Conservation (phyloP, 2,888 invertebrate species). For the Philhelius pedissequus region DNA sequence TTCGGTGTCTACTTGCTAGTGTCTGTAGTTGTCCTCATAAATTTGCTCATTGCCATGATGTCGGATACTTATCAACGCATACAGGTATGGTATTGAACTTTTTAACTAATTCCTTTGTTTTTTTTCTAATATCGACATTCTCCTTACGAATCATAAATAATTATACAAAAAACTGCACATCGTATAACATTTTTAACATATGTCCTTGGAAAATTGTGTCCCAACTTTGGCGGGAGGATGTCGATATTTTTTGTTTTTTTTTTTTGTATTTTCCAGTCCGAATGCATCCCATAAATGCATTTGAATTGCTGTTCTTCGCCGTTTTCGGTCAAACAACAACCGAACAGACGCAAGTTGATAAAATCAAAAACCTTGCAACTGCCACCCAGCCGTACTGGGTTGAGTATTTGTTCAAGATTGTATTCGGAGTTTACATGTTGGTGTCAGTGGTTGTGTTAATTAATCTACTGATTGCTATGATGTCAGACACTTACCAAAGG, state of each 20-base stretch:
- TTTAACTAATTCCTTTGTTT: conserved; percentile 71
- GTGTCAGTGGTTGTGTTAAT: conserved; percentile 99
- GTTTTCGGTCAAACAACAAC: conserved; percentile 96
- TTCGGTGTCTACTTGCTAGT: conserved; percentile 99
- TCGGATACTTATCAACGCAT: conserved; percentile 99
- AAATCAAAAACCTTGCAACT: conserved; percentile 80
- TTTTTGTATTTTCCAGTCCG: conserved; percentile 82
- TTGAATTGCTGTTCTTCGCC: conserved; percentile 99
- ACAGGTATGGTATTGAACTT: conserved; percentile 87
- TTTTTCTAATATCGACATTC: conserved; percentile 50
- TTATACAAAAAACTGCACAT: not conserved
- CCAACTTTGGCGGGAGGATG: conserved; percentile 49
- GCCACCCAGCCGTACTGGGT: conserved; percentile 89
- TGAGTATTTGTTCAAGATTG: conserved; percentile 91
- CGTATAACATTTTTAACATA: not conserved
- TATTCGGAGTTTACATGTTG: conserved; percentile 97
- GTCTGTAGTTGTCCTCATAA: conserved; percentile 98
- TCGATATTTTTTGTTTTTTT: conserved; percentile 73
- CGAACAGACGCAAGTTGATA: conserved; percentile 87
- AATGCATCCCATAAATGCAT: conserved; percentile 94
- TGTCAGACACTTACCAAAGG: conserved; percentile 99
- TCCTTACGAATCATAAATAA: conserved; percentile 7
- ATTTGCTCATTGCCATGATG: conserved; percentile 99
- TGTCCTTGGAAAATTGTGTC: not conserved
- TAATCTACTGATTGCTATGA: conserved; percentile 99